Conservation (phyloP, 2,888 invertebrate species). For the Drosophila mimica region DNA sequence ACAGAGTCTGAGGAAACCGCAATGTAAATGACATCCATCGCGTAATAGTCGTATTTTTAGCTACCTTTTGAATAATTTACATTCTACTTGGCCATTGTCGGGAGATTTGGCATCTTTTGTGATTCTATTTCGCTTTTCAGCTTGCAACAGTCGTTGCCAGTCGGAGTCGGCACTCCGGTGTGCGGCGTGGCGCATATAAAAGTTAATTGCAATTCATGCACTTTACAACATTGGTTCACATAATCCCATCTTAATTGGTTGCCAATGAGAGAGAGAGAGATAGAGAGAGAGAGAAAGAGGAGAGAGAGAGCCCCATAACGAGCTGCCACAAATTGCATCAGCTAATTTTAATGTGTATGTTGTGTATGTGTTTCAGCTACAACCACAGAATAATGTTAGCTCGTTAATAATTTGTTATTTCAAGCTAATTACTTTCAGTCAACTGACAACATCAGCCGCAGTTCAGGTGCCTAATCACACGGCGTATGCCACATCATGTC, state of each 20-base stretch:
- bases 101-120: conserved; percentile 62
- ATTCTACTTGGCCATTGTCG: conserved; percentile 71
- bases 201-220: conserved; percentile 54
- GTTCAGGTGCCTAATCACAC: conserved; percentile 6
- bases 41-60: conserved; percentile 62
- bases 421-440: conserved; percentile 57
- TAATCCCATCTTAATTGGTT: conserved; percentile 35
- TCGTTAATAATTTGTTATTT: conserved; percentile 52
- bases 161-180: conserved; percentile 3
- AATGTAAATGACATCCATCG: conserved; percentile 74
- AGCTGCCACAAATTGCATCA: conserved; percentile 20
- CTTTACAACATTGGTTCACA: conserved; percentile 43
- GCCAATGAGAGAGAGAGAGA: neutral
- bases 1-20: conserved; percentile 39
- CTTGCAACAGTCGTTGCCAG: conserved; percentile 17
- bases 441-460: conserved; percentile 47
- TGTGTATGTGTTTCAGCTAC: conserved; percentile 16
- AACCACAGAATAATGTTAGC: conserved; percentile 23
- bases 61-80: conserved; percentile 77
- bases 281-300: neutral
- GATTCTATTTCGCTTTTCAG: conserved; percentile 33
- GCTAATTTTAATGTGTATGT: conserved; percentile 31
- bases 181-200: conserved; percentile 46
- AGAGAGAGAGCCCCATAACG: conserved; percentile 13
- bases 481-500: conserved; percentile 19